Evolutionary conservation across 2,113 vertebrate genomes (phyloP), one percentile per base, ranked within the genome.

Genomic region (Ranitomeya imitator): DNA sequence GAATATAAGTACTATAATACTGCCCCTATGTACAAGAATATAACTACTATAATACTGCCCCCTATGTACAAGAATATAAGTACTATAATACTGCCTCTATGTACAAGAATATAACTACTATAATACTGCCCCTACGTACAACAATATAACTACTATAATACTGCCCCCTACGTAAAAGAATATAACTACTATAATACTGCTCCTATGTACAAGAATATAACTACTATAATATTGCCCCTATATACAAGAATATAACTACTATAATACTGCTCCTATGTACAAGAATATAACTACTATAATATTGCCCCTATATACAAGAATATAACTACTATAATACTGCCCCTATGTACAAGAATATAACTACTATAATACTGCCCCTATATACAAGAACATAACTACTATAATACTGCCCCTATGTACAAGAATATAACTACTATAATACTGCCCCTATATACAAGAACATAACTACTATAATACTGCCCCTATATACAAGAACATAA

Each of bases 1-100:
- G 71, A 74, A 73, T 73, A 31, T 73, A 73, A 73, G 26, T 73
- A 73, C 69, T 73, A 73, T 73, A 31, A 73, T 73, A 73, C 71
- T 73, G 69, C 69, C 7, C 13, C 23, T 73, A 73, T 73, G 14
- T 73, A 73, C 69, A 31, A 73, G 26, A 16, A 73, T 16, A 37
- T 73, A 73, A 73, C 13, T 37, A 73, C 26, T 73, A 73, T 37
- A 73, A 73, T 73, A 73, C 69, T 73, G 61, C 61, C 26, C 26
- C 26, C 26, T 31, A 31, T 31, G 26, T 31, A 31, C 26, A 31
- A 31, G 26, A 31, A 31, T 31, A 31, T 31, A 31, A 31, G 1
- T 31, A 31, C 26, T 31, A 31, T 31, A 31, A 31, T 31, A 31
- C 26, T 31, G 26, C 26, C 26, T 2, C 26, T 31, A 31, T 31